phyloP scores from a whole-genome alignment of 2,888 invertebrate genomes.

The Acrobasis consociella region DNA sequence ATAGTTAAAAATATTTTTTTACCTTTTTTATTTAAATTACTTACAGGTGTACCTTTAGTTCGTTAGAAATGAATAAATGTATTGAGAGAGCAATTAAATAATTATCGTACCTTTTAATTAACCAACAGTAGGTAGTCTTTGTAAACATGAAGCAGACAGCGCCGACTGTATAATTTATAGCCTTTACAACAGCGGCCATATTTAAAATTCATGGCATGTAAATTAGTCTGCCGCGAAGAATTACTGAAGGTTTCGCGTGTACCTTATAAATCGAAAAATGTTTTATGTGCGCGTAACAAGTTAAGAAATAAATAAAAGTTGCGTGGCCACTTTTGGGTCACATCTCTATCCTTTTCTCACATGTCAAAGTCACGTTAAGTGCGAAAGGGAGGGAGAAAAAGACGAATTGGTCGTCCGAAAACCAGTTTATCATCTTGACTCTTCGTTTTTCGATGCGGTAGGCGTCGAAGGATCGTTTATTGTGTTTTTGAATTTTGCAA shows the following conservation, averaged over 20 bases:
- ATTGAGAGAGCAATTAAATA: slow-evolving; percentile 24
- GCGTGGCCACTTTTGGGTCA: slow-evolving; percentile 56
- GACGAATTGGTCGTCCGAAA: slow-evolving; percentile 65
- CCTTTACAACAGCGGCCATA: slow-evolving; percentile 48
- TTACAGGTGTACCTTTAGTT: not conserved
- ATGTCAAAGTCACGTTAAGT: slow-evolving; percentile 18
- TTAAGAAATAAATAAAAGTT: slow-evolving; percentile 79
- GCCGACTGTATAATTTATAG: slow-evolving; percentile 47
- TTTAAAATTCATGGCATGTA: slow-evolving; percentile 67
- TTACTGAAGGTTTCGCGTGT: slow-evolving; percentile 56
- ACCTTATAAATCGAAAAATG: slow-evolving; percentile 67
- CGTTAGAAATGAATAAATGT: not conserved
- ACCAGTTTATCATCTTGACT: slow-evolving; percentile 77
- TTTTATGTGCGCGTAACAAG: slow-evolving; percentile 71
- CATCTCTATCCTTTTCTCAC: slow-evolving; percentile 42
- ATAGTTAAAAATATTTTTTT: too few species aligned
- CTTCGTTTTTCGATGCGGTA: slow-evolving; percentile 60
- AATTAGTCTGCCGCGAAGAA: slow-evolving; percentile 64
- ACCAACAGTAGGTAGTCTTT: slow-evolving; percentile 20
- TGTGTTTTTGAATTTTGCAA: slow-evolving; percentile 62
- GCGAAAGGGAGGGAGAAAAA: slow-evolving; percentile 47
- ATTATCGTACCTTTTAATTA: slow-evolving; percentile 31
- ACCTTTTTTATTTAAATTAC: not conserved
- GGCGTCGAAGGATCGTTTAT: slow-evolving; percentile 72
- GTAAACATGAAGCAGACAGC: slow-evolving; percentile 53